These are phyloP conservation scores for Urocyon cinereoargenteus DNA, from an alignment of 2,797 vertebrate genomes.

Conservation along the genomic window DNA sequence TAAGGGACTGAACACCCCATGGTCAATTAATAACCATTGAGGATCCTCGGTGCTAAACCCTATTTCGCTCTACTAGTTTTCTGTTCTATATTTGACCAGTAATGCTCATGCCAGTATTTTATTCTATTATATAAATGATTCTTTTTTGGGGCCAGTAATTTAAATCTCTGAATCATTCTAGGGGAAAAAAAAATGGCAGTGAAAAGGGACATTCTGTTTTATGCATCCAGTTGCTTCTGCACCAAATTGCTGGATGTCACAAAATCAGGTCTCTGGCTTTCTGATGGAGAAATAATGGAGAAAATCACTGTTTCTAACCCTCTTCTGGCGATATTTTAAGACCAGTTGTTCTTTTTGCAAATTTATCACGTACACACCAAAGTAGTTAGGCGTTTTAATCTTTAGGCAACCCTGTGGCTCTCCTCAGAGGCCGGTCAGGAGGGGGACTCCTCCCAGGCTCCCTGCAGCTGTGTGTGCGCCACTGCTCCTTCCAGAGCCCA, in stretches of 20 bases:
- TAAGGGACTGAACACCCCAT: background rate
- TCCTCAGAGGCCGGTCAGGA: background rate
- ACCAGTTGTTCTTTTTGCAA: conserved; percentile 51
- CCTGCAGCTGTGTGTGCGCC: conserved; percentile 45
- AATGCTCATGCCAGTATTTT: conserved; percentile 62
- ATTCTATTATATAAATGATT: conserved; percentile 81
- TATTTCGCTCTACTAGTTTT: conserved; percentile 58
- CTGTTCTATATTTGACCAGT: conserved; percentile 68
- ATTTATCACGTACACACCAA: background rate
- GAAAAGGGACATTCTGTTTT: conserved; percentile 73
- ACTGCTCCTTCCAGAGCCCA: conserved; percentile 75
- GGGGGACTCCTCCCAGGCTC: background rate
- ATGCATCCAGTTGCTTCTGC: conserved; percentile 62
- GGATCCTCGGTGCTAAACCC: background rate
- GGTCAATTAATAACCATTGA: background rate
- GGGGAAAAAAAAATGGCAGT: conserved; percentile 43
- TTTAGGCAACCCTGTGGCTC: background rate
- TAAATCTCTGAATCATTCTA: conserved; percentile 78
- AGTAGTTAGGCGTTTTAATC: conserved; percentile 31
- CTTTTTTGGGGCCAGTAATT: conserved; percentile 68
- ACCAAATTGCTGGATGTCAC: conserved; percentile 72
- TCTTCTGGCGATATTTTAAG: conserved; percentile 64
- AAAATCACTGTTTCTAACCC: conserved; percentile 47
- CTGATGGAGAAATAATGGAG: conserved; percentile 69
- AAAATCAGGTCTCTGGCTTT: conserved; percentile 71